Base-by-base conservation (phyloP, 2,888 invertebrate genomes). In the Habroteleia sp. region DNA sequence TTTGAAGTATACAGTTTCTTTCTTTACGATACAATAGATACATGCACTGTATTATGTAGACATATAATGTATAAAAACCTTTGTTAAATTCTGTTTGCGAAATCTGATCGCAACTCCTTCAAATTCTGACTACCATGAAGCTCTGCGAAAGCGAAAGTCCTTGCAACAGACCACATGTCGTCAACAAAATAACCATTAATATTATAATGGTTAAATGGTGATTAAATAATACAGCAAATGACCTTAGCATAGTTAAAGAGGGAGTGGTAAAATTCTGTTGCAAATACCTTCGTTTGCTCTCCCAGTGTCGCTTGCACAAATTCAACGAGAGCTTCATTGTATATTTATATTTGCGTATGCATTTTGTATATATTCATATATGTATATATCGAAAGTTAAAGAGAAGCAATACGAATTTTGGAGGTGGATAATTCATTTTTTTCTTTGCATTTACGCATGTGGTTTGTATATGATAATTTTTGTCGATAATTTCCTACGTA, bases 61-160 rank as follows among this genome's bases (percentile, higher is more conserved):
- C 74, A 63, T 63, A 58, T 69, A 54, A 63, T 63, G 74, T 74
- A 74, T 74, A 74, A 74, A 74, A 74, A 69, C 52, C 68, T 54
- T 62, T 68, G 48, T 48, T 62, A 54, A 62, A 71, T 7, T 62
- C 42, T 46, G 33, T 25, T 46, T 20, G 27, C 58, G 31, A 56
- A 50, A 3, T 42, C 14, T 48, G 25, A 44, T 48, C 56, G 63
- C 52, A 48, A 42, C 48, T 11, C 33, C 0, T 39, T 42, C 29
- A 8, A 48, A 48, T 8, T 25, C 41, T n/a, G n/a, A n/a, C n/a
- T 46, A 42, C 8, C 29, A 29, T 3, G 41, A 66, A 54, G 7
- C 46, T 50, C 16, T 7, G 8, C 20, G 17, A 29, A 39, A 25
- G 6, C 35, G 35, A 68, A 48, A 17, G 17, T 56, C 6, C n/a